Percentiles rank a stretch among this genome's conserved stretches.
phyloP scores from a whole-genome alignment of 2,113 vertebrate species.

The Pollachius pollachius region DNA sequence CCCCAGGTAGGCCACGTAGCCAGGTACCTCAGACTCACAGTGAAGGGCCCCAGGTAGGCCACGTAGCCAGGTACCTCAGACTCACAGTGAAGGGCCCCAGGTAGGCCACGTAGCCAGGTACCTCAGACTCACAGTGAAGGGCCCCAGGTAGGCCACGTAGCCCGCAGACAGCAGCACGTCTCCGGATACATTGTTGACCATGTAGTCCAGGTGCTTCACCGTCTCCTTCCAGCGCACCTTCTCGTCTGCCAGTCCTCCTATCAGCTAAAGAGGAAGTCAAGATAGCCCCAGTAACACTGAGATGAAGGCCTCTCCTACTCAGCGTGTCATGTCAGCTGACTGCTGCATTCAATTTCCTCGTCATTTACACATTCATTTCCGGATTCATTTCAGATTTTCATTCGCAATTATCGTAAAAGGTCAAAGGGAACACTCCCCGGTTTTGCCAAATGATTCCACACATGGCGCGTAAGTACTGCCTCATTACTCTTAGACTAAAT shows the following conservation, averaged over 20 bases:
- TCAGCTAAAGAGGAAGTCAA: slow-evolving; percentile 72
- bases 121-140: slow-evolving; percentile 80
- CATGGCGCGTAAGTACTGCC: no score
- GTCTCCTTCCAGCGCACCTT: slow-evolving; percentile 86
- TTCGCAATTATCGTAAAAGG: no score
- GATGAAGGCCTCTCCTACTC: neutral
- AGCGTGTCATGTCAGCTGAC: neutral
- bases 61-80: slow-evolving; percentile 71
- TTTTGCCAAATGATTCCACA: no score
- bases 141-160: slow-evolving; percentile 88
- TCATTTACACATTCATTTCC: no score
- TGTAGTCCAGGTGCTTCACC: slow-evolving; percentile 79
- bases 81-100: no score
- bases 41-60: slow-evolving; percentile 92
- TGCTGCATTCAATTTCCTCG: no score
- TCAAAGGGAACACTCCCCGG: no score
- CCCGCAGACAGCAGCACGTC: slow-evolving; percentile 84
- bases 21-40: slow-evolving; percentile 65
- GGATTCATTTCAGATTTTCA: no score
- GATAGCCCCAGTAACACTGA: neutral
- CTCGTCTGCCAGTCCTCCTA: slow-evolving; percentile 85
- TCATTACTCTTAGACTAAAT: no score
- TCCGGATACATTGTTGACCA: slow-evolving; percentile 81
- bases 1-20: slow-evolving; percentile 88
- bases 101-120: no score